phyloP scores from a whole-genome alignment of 2,888 invertebrate species.

The Ametastegia equiseti region DNA sequence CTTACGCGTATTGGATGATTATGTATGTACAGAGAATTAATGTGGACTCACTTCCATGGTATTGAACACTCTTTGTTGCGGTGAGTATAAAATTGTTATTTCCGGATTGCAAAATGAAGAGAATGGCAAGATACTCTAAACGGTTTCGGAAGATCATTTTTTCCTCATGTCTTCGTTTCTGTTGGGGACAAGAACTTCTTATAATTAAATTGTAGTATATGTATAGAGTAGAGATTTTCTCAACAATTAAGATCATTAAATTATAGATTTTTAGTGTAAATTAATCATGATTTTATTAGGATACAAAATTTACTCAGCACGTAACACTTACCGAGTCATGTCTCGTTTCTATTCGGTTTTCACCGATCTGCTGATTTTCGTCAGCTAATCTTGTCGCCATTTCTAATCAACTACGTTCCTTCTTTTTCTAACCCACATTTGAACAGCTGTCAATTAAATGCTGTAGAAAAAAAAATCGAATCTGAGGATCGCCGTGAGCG shows the following conservation, averaged over 20 bases:
- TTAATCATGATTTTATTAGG: too few species aligned
- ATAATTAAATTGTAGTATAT: too few species aligned
- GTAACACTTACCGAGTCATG: neutral
- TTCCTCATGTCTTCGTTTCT: neutral
- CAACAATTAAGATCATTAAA: neutral
- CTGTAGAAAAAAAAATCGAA: neutral
- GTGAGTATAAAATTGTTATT: constrained; percentile 30
- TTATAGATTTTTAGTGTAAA: too few species aligned
- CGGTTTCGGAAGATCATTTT: neutral
- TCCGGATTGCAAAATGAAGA: constrained; percentile 24
- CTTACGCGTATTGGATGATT: neutral
- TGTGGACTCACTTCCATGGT: constrained; percentile 34
- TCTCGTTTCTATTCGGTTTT: constrained; percentile 7
- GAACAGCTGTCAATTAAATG: neutral
- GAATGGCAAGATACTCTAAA: constrained; percentile 20
- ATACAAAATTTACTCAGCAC: too few species aligned
- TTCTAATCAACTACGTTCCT: neutral
- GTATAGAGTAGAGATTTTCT: neutral
- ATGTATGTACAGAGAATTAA: neutral
- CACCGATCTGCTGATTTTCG: neutral
- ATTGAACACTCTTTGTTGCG: constrained; percentile 1
- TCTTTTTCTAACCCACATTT: neutral
- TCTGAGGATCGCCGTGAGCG: neutral
- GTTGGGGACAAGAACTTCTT: neutral
- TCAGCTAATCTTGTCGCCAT: neutral